Conservation (phyloP, 2,888 invertebrate genomes). For the Synergus gifuensis region DNA sequence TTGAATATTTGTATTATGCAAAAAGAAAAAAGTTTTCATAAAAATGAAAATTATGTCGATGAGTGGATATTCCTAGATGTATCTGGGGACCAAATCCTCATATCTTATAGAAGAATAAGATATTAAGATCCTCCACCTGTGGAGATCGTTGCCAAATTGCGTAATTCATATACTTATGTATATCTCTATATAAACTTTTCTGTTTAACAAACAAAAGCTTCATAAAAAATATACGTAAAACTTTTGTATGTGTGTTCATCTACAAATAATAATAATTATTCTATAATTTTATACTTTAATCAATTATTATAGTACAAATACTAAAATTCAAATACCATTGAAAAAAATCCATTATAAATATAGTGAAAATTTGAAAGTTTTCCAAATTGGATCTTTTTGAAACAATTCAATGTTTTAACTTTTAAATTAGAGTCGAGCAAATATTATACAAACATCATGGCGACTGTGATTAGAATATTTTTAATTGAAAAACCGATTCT, state of each 20-base stretch:
- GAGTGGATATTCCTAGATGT: neutral
- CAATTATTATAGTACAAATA: too few species aligned
- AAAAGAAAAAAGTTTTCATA: neutral
- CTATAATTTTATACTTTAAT: neutral
- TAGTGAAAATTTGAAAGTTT: too few species aligned
- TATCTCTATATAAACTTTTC: conserved; percentile 4
- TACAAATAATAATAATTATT: neutral
- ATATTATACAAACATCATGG: too few species aligned
- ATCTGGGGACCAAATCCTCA: neutral
- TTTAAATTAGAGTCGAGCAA: too few species aligned
- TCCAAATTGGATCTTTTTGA: too few species aligned
- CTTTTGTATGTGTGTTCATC: neutral
- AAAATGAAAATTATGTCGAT: neutral
- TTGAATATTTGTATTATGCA: too few species aligned
- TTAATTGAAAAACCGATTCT: neutral
- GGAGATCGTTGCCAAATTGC: conserved; percentile 18
- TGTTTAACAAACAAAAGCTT: neutral
- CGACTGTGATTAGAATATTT: too few species aligned
- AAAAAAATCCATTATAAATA: too few species aligned
- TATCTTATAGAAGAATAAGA: conserved; percentile 9
- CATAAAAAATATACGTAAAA: neutral
- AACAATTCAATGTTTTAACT: too few species aligned
- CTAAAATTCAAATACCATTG: too few species aligned
- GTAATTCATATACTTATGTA: conserved; percentile 6
- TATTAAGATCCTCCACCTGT: conserved; percentile 27